Percentiles rank a stretch among this genome's conserved stretches.
Conservation (phyloP, 2,888 invertebrate species). For the Omphaloscelis lunosa region DNA sequence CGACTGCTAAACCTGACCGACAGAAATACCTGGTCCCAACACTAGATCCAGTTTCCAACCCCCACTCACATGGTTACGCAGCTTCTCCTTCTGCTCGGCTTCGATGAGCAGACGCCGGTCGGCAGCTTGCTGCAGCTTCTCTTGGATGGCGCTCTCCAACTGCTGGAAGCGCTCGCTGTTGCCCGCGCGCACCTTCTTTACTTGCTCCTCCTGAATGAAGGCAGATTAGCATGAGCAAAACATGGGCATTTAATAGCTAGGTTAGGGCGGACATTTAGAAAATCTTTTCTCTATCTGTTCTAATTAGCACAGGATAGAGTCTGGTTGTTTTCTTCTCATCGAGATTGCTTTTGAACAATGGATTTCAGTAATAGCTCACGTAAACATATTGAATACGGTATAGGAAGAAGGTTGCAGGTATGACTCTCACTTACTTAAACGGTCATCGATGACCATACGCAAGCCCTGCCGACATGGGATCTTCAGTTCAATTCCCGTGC, state of each 20-base stretch:
- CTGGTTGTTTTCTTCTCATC: neutral
- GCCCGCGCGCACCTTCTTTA: conserved; percentile 92
- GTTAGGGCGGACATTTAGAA: neutral
- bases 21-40: neutral
- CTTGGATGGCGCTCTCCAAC: conserved; percentile 93
- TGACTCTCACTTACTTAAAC: neutral
- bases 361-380: neutral
- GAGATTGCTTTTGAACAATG: neutral
- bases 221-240: neutral
- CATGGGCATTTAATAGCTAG: neutral
- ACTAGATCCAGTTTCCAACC: neutral
- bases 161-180: conserved; percentile 93
- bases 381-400: neutral
- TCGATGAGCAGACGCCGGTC: conserved; percentile 94
- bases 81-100: conserved; percentile 94
- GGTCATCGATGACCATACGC: neutral
- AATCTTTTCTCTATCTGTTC: neutral
- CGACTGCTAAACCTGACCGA: conserved; percentile 11
- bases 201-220: conserved; percentile 93
- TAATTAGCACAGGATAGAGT: neutral
- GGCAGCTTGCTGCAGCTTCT: conserved; percentile 89
- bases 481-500: neutral
- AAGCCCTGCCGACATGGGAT: neutral
- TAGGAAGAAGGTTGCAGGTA: neutral
- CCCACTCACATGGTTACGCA: conserved; percentile 92